phyloP scores from a whole-genome alignment of 2,888 invertebrate genomes.

The Scrobipalpa atriplicella region DNA sequence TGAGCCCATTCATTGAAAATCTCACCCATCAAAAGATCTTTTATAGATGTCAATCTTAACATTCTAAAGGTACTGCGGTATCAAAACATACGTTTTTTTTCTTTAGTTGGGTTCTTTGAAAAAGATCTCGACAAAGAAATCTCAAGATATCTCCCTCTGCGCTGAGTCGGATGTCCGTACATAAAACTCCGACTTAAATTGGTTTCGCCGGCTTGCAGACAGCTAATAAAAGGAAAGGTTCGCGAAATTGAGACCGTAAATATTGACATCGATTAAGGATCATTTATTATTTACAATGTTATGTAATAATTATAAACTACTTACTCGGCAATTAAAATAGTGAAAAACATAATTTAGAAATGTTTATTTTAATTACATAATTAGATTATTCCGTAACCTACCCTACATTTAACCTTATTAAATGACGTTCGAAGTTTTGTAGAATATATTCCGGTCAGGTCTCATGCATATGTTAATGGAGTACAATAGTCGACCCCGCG shows the following conservation, averaged over 20 bases:
- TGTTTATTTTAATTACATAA: neutral
- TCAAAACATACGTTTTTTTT: constrained; percentile 8
- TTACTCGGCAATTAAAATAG: neutral
- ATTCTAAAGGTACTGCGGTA: neutral
- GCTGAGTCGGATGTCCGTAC: constrained; percentile 10
- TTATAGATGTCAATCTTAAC: neutral
- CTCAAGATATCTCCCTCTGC: constrained; percentile 9
- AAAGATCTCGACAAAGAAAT: constrained; percentile 1
- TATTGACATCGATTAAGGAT: constrained; percentile 4
- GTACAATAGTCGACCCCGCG: neutral
- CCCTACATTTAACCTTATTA: neutral
- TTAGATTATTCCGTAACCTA: neutral
- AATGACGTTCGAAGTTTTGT: constrained; percentile 1
- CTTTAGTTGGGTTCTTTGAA: neutral
- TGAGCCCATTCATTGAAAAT: neutral
- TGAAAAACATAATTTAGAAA: neutral
- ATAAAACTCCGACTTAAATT: constrained; percentile 17
- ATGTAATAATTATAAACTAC: neutral
- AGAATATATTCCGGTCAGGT: neutral
- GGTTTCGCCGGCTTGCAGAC: constrained; percentile 12
- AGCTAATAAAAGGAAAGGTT: constrained; percentile 5
- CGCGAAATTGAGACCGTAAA: constrained; percentile 2
- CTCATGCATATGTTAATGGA: constrained; percentile 10
- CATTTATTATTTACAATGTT: constrained; percentile 11
- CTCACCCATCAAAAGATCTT: neutral